These are phyloP conservation scores for Leptopilina drosophilae DNA, from an alignment of 2,888 invertebrate genomes.

Conservation along the genomic window DNA sequence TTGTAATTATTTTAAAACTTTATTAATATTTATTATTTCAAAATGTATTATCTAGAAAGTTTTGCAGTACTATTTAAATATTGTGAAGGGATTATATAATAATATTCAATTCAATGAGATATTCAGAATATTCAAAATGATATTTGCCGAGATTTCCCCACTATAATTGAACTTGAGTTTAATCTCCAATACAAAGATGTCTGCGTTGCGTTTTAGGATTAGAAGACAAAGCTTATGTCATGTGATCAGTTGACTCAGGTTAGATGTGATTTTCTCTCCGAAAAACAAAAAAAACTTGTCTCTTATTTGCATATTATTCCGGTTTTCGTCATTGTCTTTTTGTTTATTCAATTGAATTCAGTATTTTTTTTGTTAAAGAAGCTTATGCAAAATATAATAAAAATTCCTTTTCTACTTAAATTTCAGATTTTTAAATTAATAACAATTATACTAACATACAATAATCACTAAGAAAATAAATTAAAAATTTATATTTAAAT, in stretches of 20 bases:
- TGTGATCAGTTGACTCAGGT: slow-evolving; percentile 35
- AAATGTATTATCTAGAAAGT: background rate
- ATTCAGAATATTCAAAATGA: slow-evolving; percentile 13
- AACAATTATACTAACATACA: too few species aligned
- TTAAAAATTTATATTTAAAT: too few species aligned
- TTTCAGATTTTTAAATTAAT: too few species aligned
- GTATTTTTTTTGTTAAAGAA: too few species aligned
- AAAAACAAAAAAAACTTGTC: background rate
- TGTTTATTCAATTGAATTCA: too few species aligned
- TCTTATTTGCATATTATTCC: background rate
- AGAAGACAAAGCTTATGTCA: background rate
- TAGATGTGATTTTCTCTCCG: background rate
- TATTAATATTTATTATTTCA: slow-evolving; percentile 22
- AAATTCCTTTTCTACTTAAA: too few species aligned
- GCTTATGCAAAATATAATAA: too few species aligned
- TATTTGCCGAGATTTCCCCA: slow-evolving; percentile 3
- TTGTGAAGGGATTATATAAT: background rate
- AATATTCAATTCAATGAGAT: background rate
- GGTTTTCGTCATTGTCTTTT: background rate
- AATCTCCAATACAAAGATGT: slow-evolving; percentile 11
- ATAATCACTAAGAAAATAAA: too few species aligned
- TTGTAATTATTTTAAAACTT: too few species aligned
- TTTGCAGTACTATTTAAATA: background rate
- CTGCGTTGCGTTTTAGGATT: slow-evolving; percentile 7
- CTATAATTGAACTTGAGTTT: slow-evolving; percentile 1